Evolutionary conservation across 1,140 invertebrate species (phyloP), one percentile per base, ranked within the genome.

Genomic region (Drosophila kohkoa): DNA sequence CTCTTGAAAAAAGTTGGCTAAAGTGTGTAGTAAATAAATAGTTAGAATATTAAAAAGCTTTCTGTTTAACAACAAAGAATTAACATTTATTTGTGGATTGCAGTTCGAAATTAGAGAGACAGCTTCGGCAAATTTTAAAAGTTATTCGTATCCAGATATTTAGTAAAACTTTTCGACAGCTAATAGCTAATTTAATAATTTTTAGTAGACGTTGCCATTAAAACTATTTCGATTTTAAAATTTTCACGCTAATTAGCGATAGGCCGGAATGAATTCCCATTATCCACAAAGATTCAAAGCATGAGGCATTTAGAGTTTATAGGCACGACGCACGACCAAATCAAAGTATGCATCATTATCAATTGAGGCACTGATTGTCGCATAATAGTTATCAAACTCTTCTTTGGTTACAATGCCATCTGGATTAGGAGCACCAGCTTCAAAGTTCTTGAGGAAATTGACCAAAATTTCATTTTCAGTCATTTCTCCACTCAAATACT

Each of bases 321-420:
- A 99, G 8, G 96, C 95, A 82, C 97, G 96, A 64, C 98, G 94
- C 95, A 99, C 98, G 95, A 99, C 97, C 35, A 99, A 93, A 93
- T 99, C 98, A 85, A 99, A 99, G 87, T 98, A 99, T 13, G 95
- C 96, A 90, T 99, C 98, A 67, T 97, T 96, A 92, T 99, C 98
- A 51, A 99, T 97, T 1, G 97, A 98, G 6, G 98, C 96, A 91
- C 97, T 98, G 48, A 99, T 96, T 0, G 96, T 97, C 48, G 96
- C 94, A 93, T 99, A 99, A 92, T 99, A 99, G 92, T 99, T 98
- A 82, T 97, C 93, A 79, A 99, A 99, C 93, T 99, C 98, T 78
- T 99, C 97, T 72, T 95, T 94, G 0, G 98, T 98, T 0, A 99
- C 96, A 88, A 95, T 95, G 78, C 97, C 97, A 93, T 99, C 97